Conservation (phyloP, 2,888 invertebrate species). For the Lepidochrysops patricia region DNA sequence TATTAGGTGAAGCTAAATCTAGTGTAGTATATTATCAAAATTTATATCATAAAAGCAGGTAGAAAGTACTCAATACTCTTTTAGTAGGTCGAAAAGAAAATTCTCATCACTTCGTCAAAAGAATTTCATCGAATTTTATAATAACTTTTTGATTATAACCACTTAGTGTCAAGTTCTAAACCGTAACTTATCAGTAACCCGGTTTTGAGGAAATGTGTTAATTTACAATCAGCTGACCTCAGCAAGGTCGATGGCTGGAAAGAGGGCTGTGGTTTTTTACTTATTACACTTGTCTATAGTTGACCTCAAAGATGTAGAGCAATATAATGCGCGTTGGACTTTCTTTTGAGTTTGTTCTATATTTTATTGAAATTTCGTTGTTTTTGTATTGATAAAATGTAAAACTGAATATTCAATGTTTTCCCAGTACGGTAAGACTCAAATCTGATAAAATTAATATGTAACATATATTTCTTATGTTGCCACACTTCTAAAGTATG, state of each 20-base stretch:
- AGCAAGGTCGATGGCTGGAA: conserved; percentile 28
- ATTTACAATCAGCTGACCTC: conserved; percentile 22
- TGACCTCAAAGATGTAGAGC: not conserved
- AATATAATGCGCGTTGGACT: not conserved
- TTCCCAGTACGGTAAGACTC: too few species aligned
- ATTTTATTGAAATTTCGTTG: not conserved
- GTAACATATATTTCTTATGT: too few species aligned
- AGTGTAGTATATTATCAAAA: too few species aligned
- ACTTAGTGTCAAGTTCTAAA: conserved; percentile 8
- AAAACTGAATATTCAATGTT: too few species aligned
- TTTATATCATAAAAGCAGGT: too few species aligned
- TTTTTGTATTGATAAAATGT: too few species aligned
- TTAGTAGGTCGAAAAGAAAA: not conserved
- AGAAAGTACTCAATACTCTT: too few species aligned
- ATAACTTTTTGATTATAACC: not conserved
- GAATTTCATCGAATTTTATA: not conserved
- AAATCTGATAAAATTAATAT: too few species aligned
- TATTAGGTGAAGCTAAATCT: too few species aligned
- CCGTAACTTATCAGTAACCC: conserved; percentile 13
- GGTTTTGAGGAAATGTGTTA: conserved; percentile 13
- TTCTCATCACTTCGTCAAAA: not conserved
- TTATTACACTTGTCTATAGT: not conserved
- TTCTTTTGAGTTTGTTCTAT: not conserved
- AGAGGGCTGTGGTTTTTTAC: conserved; percentile 23
- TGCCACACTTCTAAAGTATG: too few species aligned